Percentiles rank a stretch among this genome's conserved stretches.
Conservation (phyloP, 2,113 vertebrate genomes). For the Pseudorasbora parva region DNA sequence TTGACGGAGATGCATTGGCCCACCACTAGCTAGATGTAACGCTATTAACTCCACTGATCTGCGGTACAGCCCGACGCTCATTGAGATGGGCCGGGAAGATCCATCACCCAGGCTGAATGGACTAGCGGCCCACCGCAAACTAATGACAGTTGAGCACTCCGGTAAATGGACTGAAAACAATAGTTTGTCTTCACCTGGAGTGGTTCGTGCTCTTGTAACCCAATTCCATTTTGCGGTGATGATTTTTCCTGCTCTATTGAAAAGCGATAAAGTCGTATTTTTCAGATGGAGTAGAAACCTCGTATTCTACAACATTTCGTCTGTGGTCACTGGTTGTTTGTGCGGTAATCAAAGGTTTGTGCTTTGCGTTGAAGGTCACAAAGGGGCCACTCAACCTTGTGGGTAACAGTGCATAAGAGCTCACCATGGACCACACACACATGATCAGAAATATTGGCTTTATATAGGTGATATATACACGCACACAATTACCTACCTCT, state of each 20-base stretch:
- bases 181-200: slow-evolving; percentile 55
- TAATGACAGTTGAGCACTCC: slow-evolving; percentile 51
- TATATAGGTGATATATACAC: slow-evolving; percentile 37
- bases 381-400: slow-evolving; percentile 62
- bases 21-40: slow-evolving; percentile 72
- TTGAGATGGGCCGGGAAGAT: slow-evolving; percentile 57
- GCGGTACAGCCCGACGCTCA: slow-evolving; percentile 53
- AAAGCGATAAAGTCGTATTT: slow-evolving; percentile 47
- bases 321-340: slow-evolving; percentile 36
- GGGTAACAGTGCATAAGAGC: slow-evolving; percentile 55
- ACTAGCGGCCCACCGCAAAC: slow-evolving; percentile 31
- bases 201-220: slow-evolving; percentile 32
- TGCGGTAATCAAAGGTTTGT: slow-evolving; percentile 58
- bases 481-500: slow-evolving; percentile 8
- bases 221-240: slow-evolving; percentile 40
- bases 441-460: slow-evolving; percentile 74
- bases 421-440: slow-evolving; percentile 50
- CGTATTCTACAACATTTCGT: slow-evolving; percentile 24
- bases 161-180: slow-evolving; percentile 59
- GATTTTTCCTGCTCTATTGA: slow-evolving; percentile 34
- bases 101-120: slow-evolving; percentile 56
- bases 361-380: slow-evolving; percentile 63
- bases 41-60: slow-evolving; percentile 71
- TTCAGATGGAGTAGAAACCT: slow-evolving; percentile 42
- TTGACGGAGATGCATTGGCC: slow-evolving; percentile 76